Base-by-base conservation (phyloP, 2,797 vertebrate species). In the Cyprinella venusta region DNA sequence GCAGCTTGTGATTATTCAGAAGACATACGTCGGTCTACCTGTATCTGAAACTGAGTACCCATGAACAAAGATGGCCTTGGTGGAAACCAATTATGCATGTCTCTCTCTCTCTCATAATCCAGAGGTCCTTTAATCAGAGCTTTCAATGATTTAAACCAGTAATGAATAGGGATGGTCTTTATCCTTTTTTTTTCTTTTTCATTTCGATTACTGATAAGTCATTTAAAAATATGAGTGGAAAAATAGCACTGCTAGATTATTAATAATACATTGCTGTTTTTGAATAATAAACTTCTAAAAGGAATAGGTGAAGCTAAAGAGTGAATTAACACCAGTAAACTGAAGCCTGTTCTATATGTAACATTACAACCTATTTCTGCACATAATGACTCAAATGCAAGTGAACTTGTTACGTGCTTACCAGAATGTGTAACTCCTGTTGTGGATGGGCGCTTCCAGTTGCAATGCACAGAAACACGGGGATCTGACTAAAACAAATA, bases 61-160 rank as follows among this genome's bases (percentile, higher is more conserved):
- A n/a, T 16, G 7, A 76, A 42, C 54, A 61, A 42, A 18, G n/a
- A 76, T 48, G 13, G 76, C 40, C 24, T 77, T 63, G 16, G 12
- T 33, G 26, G 26, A 36, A 63, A 16, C 54, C 7, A 61, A 48
- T 71, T 71, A 30, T 42, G 6, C 65, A 21, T 67, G 59, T n/a
- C n/a, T 38, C 16, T 42, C 2, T 36, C 48, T 78, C 75, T 67
- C 30, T 38, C 21, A 38, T 61, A 15, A 6, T 69, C 5, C 33
- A 80, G 15, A 33, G 6, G 3, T 72, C 61, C 36, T 79, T 72
- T 50, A 72, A 63, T 84, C 76, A 79, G 19, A 21, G 30, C 26
- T 76, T 50, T 50, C 19, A 56, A 45, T 45, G 40, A 12, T 8
- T 45, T 45, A 33, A 30, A 76, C 36, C n/a, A 42, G n/a, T 52